Percentiles rank a stretch among this genome's conserved stretches.
Evolutionary conservation across 2,888 invertebrate species (phyloP).

Genomic region (Stegana nigrithorax): DNA sequence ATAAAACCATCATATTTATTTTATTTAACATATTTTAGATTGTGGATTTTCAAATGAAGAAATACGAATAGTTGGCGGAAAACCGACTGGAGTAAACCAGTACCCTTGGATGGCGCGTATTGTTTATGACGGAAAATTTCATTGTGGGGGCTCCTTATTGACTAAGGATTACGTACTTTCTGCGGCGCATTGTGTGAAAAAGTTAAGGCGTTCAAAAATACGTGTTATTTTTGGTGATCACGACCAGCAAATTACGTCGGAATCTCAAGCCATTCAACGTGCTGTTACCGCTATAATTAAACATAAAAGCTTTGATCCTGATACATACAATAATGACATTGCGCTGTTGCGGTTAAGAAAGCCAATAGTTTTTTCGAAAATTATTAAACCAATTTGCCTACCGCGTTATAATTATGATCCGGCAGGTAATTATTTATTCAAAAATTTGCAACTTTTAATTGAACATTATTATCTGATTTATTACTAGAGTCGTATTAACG

Average conservation of each 20-base stretch:
- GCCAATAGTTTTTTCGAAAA: slow-evolving; percentile 78
- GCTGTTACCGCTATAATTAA: slow-evolving; percentile 82
- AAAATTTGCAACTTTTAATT: background rate
- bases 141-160: slow-evolving; percentile 86
- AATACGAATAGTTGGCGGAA: slow-evolving; percentile 87
- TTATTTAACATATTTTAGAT: slow-evolving; percentile 70
- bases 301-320: slow-evolving; percentile 85
- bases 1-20: too few species aligned
- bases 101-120: slow-evolving; percentile 90
- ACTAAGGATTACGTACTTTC: slow-evolving; percentile 87
- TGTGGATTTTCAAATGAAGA: slow-evolving; percentile 87
- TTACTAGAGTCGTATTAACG: background rate
- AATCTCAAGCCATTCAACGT: slow-evolving; percentile 83
- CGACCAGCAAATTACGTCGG: slow-evolving; percentile 83
- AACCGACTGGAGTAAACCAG: slow-evolving; percentile 83
- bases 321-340: slow-evolving; percentile 88
- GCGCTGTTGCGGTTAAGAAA: slow-evolving; percentile 82
- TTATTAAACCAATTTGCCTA: slow-evolving; percentile 78
- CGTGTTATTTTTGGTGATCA: slow-evolving; percentile 86
- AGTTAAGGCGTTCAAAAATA: slow-evolving; percentile 83
- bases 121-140: slow-evolving; percentile 89
- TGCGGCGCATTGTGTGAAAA: slow-evolving; percentile 86
- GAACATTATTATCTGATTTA: background rate
- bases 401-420: slow-evolving; percentile 71
- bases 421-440: slow-evolving; percentile 70